Conservation (phyloP, 2,113 vertebrate genomes). For the Pelobates fuscus region DNA sequence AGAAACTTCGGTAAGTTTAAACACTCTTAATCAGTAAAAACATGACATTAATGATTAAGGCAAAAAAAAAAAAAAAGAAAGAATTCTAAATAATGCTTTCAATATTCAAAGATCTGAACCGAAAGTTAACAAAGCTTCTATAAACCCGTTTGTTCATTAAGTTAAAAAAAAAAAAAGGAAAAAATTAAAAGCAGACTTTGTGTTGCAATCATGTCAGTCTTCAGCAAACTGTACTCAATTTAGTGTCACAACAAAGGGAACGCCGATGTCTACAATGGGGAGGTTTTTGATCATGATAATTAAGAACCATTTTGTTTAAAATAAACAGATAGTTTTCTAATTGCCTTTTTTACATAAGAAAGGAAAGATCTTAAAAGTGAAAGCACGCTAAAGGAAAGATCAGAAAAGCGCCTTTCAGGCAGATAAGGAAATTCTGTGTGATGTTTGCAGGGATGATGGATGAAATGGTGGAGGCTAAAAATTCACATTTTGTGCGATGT, state of each 20-base stretch:
- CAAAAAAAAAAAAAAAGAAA: constrained; percentile 69
- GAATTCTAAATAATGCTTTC: constrained; percentile 71
- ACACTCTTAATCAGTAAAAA: constrained; percentile 70
- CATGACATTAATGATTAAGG: constrained; percentile 72
- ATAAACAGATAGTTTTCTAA: constrained; percentile 99
- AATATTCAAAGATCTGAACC: constrained; percentile 73
- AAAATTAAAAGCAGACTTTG: constrained; percentile 72
- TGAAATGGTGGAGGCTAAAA: neutral
- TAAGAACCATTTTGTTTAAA: constrained; percentile 99
- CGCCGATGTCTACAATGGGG: constrained; percentile 83
- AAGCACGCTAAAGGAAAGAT: constrained; percentile 82
- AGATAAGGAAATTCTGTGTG: constrained; percentile 68
- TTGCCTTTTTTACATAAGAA: constrained; percentile 99
- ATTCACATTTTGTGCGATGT: no score
- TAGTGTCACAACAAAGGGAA: constrained; percentile 91
- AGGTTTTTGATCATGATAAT: constrained; percentile 98
- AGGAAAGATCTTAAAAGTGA: constrained; percentile 98
- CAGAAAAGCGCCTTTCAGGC: constrained; percentile 77
- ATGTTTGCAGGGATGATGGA: constrained; percentile 27
- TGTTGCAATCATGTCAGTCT: constrained; percentile 89
- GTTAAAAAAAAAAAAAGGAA: constrained; percentile 63
- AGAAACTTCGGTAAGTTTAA: constrained; percentile 65
- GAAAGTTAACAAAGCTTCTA: constrained; percentile 76
- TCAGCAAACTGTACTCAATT: constrained; percentile 87
- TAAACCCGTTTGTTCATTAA: constrained; percentile 90